Evolutionary conservation across 2,113 vertebrate genomes (phyloP).

Genomic region (Sminthopsis crassicaudata): DNA sequence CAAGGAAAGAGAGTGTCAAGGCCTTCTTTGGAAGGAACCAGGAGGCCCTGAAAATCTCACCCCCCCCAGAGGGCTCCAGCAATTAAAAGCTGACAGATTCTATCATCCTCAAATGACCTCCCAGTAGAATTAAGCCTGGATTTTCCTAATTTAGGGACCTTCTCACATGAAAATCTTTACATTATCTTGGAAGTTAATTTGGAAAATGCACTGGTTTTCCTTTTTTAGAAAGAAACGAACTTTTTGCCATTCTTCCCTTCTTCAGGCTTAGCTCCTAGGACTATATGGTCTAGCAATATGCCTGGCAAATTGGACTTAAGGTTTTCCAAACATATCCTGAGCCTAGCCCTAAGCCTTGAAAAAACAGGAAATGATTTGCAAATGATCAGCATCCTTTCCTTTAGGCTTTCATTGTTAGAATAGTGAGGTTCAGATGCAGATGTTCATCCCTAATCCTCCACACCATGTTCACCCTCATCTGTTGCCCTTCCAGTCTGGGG

Average conservation of each 20-base stretch:
- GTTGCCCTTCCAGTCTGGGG: not conserved
- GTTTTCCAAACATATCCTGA: not conserved
- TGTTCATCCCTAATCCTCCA: not conserved
- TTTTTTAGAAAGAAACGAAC: not conserved
- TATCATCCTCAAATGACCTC: not conserved
- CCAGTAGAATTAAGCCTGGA: not conserved
- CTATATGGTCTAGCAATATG: not conserved
- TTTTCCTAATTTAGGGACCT: not conserved
- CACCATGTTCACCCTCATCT: not conserved
- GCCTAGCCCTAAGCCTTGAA: not conserved
- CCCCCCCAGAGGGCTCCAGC: not conserved
- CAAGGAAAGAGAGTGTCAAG: conserved; percentile 11
- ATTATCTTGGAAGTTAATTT: not conserved
- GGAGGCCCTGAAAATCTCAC: not conserved
- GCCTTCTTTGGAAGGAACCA: not conserved
- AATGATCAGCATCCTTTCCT: not conserved
- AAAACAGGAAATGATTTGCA: not conserved
- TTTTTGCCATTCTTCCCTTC: not conserved
- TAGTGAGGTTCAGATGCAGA: not conserved
- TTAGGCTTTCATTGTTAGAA: not conserved
- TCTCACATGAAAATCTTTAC: not conserved
- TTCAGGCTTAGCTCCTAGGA: not conserved
- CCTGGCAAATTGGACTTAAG: not conserved
- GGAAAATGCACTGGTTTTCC: not conserved
- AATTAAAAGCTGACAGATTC: not conserved